phyloP scores from a whole-genome alignment of 2,113 vertebrate species.

The Hemiscyllium ocellatum region DNA sequence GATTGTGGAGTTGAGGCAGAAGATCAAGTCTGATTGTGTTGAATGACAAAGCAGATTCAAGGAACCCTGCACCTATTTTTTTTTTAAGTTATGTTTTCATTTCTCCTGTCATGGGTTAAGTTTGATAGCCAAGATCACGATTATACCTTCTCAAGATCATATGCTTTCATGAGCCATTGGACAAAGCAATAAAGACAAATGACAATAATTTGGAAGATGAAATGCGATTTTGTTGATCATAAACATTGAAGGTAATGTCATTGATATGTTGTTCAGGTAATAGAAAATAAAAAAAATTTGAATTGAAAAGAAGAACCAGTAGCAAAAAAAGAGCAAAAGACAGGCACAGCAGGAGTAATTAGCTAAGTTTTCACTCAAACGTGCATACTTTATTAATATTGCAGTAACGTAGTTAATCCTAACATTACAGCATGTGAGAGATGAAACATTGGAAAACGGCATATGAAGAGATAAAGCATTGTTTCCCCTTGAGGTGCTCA shows the following conservation, averaged over 20 bases:
- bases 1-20: neutral
- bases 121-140: neutral
- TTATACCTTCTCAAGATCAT: neutral
- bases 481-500: neutral
- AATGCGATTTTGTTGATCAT: neutral
- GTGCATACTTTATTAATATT: neutral
- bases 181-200: neutral
- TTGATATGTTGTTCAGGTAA: neutral
- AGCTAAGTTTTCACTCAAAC: neutral
- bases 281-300: neutral
- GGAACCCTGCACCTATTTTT: neutral
- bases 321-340: neutral
- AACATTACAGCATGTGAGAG: neutral
- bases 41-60: neutral
- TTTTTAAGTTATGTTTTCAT: neutral
- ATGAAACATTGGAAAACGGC: neutral
- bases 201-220: neutral
- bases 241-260: neutral
- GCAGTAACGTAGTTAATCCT: neutral
- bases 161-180: neutral
- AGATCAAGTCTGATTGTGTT: neutral
- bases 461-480: neutral
- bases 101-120: neutral
- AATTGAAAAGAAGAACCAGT: neutral
- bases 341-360: neutral